These are phyloP conservation scores for Rhaphigaster nebulosa DNA, from an alignment of 2,888 invertebrate genomes.

Conservation along the genomic window DNA sequence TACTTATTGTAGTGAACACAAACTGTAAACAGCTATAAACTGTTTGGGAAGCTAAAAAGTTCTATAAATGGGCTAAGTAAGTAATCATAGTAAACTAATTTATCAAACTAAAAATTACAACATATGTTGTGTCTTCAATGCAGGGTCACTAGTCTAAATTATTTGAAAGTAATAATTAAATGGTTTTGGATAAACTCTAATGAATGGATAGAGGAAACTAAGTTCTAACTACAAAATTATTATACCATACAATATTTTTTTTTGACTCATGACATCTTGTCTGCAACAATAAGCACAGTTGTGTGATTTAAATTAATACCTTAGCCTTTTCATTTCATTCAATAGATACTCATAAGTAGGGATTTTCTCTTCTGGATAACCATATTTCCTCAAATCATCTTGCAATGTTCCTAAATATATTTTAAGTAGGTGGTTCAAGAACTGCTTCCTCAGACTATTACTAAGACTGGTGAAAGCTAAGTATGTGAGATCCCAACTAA, in stretches of 20 bases:
- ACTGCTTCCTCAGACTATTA: background rate
- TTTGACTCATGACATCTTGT: no score
- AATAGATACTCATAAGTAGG: constrained; percentile 11
- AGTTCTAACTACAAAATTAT: background rate
- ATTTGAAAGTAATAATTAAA: no score
- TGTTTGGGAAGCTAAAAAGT: no score
- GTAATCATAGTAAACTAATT: no score
- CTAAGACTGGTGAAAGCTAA: background rate
- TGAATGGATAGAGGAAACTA: no score
- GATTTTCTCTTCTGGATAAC: constrained; percentile 24
- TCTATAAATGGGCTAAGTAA: no score
- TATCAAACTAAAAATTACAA: no score
- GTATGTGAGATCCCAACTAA: constrained; percentile 14
- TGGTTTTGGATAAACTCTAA: no score
- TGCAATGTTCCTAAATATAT: background rate
- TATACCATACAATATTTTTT: background rate
- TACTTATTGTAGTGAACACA: no score
- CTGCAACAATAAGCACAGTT: background rate
- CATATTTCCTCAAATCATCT: background rate
- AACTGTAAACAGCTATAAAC: no score
- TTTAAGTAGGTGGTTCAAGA: background rate
- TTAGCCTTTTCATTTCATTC: constrained; percentile 34
- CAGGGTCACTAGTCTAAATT: no score
- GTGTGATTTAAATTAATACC: background rate
- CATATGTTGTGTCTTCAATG: no score